Evolutionary conservation across 35 echinoderm and acorn worm genomes (phyloP).

Genomic region (Eucidaris tribuloides): DNA sequence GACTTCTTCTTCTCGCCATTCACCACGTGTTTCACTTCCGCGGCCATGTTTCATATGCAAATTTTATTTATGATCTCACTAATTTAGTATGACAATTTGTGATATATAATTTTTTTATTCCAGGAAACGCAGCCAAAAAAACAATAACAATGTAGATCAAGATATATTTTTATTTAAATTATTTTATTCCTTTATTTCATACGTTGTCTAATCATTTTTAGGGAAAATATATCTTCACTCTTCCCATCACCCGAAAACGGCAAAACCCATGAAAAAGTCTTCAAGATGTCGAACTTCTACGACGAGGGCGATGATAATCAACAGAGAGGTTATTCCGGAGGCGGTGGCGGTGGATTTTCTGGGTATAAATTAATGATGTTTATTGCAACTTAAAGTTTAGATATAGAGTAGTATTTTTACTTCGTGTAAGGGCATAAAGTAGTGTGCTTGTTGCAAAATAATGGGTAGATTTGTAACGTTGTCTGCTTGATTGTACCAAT

Average conservation of each 20-base stretch:
- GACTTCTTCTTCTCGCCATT: not conserved
- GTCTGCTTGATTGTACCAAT: too few species aligned
- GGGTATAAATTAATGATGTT: constrained; percentile 24
- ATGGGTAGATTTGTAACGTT: too few species aligned
- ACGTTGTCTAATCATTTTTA: not conserved
- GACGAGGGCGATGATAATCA: not conserved
- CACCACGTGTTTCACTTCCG: constrained; percentile 25
- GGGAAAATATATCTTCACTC: not conserved
- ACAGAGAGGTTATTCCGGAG: not conserved
- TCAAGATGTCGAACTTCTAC: constrained; percentile 13
- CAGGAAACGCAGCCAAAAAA: not conserved
- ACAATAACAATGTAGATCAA: not conserved
- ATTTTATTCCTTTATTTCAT: not conserved
- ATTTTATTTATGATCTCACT: not conserved
- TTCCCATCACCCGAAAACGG: constrained; percentile 4
- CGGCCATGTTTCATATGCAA: not conserved
- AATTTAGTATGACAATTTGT: not conserved
- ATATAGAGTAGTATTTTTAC: too few species aligned
- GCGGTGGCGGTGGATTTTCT: constrained; percentile 11
- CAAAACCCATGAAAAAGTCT: not conserved
- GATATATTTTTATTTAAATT: not conserved
- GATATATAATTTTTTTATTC: not conserved
- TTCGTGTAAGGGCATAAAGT: too few species aligned
- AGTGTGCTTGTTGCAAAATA: too few species aligned
- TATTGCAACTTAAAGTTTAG: too few species aligned